Evolutionary conservation across 2,888 invertebrate species (phyloP).

Genomic region (Chromoteleia sp.): DNA sequence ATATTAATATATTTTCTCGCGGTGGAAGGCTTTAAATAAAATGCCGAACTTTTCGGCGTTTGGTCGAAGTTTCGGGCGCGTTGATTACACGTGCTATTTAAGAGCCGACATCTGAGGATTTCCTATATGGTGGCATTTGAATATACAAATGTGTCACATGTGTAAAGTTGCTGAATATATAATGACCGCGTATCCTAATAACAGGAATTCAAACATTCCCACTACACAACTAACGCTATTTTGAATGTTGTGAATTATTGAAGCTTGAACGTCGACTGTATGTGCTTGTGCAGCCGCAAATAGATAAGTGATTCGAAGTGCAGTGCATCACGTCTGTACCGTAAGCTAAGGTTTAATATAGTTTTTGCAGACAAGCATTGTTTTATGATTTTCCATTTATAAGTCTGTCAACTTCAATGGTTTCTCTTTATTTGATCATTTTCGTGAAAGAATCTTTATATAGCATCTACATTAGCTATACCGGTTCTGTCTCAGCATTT

Average conservation of each 20-base stretch:
- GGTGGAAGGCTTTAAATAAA: background rate
- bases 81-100: slow-evolving; percentile 52
- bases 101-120: slow-evolving; percentile 59
- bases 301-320: slow-evolving; percentile 43
- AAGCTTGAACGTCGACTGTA: slow-evolving; percentile 47
- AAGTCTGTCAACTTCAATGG: too few species aligned
- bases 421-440: too few species aligned
- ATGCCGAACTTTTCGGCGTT: background rate
- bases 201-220: slow-evolving; percentile 34
- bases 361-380: too few species aligned
- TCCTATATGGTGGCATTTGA: slow-evolving; percentile 59
- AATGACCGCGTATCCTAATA: slow-evolving; percentile 66
- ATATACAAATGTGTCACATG: slow-evolving; percentile 61
- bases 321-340: too few species aligned
- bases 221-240: slow-evolving; percentile 51
- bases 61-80: slow-evolving; percentile 19
- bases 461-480: too few species aligned
- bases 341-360: too few species aligned
- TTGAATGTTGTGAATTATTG: slow-evolving; percentile 64
- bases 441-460: too few species aligned
- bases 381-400: too few species aligned
- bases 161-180: slow-evolving; percentile 67
- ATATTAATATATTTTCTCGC: too few species aligned
- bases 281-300: slow-evolving; percentile 50
- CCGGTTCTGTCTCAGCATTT: too few species aligned